phyloP scores from a whole-genome alignment of 2,888 invertebrate species.

The Bombylius major region DNA sequence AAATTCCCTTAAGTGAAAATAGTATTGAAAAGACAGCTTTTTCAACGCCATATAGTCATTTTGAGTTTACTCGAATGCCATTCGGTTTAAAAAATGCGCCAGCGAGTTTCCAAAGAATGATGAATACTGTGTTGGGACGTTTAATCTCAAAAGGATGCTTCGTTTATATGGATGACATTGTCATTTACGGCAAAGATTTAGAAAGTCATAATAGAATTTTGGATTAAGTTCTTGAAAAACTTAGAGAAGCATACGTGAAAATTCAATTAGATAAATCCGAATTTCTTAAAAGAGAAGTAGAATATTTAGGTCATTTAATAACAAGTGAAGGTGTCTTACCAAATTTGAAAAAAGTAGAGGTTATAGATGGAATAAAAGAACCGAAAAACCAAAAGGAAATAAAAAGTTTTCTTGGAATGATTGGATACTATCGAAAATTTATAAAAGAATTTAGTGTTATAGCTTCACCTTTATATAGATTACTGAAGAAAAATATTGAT shows the following conservation, averaged over 20 bases:
- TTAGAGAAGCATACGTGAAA: constrained; percentile 11
- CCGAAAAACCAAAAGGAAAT: constrained; percentile 19
- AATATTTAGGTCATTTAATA: constrained; percentile 23
- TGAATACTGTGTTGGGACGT: constrained; percentile 18
- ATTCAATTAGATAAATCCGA: constrained; percentile 19
- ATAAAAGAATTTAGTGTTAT: constrained; percentile 15
- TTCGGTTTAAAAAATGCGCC: constrained; percentile 17
- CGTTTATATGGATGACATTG: constrained; percentile 22
- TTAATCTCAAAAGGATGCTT: constrained; percentile 18
- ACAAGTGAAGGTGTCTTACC: constrained; percentile 20
- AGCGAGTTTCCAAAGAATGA: constrained; percentile 16
- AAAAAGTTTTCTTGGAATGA: constrained; percentile 17
- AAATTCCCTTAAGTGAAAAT: background rate
- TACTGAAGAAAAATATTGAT: constrained; percentile 3
- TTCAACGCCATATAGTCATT: constrained; percentile 19
- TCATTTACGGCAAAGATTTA: constrained; percentile 19
- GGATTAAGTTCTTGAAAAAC: constrained; percentile 6
- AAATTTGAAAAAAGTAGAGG: constrained; percentile 21
- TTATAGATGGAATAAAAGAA: constrained; percentile 16
- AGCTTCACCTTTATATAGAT: constrained; percentile 13
- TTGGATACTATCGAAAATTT: constrained; percentile 17
- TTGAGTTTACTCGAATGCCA: constrained; percentile 18
- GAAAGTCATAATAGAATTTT: constrained; percentile 20
- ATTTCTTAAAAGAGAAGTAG: constrained; percentile 18
- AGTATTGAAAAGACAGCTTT: constrained; percentile 23